phyloP scores from a whole-genome alignment of 2,797 vertebrate species.

The Lepilemur septentrionalis region DNA sequence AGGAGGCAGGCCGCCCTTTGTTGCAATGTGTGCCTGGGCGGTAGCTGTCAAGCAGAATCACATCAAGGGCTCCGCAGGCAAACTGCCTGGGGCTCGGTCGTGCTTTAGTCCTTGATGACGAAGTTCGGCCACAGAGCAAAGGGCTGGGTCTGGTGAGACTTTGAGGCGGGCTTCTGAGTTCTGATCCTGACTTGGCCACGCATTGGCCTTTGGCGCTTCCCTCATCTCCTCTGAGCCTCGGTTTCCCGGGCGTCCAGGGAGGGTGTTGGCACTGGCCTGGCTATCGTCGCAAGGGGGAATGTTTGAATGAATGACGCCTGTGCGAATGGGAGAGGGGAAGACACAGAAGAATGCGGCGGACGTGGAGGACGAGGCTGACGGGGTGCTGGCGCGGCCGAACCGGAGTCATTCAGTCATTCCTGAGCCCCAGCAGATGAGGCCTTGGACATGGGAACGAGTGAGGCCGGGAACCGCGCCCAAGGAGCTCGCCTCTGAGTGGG shows the following conservation, averaged over 20 bases:
- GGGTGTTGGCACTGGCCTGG: neutral
- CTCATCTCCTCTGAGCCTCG: neutral
- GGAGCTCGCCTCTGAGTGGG: neutral
- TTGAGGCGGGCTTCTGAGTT: neutral
- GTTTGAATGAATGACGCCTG: neutral
- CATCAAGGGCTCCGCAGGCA: neutral
- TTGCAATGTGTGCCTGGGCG: neutral
- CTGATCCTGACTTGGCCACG: neutral
- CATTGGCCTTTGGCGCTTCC: neutral
- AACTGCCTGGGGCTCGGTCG: neutral
- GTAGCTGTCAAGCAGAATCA: slow-evolving; percentile 60
- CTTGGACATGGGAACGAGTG: neutral
- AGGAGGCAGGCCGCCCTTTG: neutral
- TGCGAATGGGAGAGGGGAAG: neutral
- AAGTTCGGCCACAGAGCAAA: neutral
- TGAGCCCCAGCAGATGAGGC: neutral
- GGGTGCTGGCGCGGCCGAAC: neutral
- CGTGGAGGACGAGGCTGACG: accelerated
- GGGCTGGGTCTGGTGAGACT: neutral
- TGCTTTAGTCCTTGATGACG: slow-evolving; percentile 8
- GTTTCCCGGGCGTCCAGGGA: neutral
- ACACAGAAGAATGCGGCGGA: neutral
- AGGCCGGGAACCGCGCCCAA: accelerated
- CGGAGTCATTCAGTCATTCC: no score
- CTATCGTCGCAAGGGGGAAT: neutral